Conservation (phyloP, 1,140 invertebrate genomes). For the Macrostomum lignano region DNA sequence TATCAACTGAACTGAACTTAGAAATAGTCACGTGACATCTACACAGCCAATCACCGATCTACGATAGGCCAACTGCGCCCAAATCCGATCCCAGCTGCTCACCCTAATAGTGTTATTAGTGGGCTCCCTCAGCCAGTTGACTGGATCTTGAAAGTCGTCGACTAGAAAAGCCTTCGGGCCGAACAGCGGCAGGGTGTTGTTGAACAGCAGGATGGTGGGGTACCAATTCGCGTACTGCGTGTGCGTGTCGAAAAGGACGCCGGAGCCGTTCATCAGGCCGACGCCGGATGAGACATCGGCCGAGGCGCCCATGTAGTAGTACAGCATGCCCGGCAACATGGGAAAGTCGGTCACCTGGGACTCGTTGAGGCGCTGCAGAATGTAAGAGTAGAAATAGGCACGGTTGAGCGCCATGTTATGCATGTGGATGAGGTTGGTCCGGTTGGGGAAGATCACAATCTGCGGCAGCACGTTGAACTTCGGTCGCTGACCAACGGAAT, state of each 20-base stretch:
- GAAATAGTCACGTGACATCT: too few relatives aligned
- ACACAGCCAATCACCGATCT: too few relatives aligned
- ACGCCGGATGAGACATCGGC: constrained; percentile 74
- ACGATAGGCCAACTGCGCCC: too few relatives aligned
- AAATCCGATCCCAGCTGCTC: too few relatives aligned
- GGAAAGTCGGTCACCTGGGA: constrained; percentile 28
- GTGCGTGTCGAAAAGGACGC: constrained; percentile 74
- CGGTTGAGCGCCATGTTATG: constrained; percentile 78
- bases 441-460: constrained; percentile 71
- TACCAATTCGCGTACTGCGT: constrained; percentile 75
- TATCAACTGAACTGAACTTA: too few relatives aligned
- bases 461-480: constrained; percentile 77
- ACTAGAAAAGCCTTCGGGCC: constrained; percentile 50
- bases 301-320: constrained; percentile 71
- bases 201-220: constrained; percentile 68
- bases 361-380: constrained; percentile 42
- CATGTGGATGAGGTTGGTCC: constrained; percentile 61
- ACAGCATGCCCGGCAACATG: constrained; percentile 87
- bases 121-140: constrained; percentile 25
- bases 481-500: constrained; percentile 58
- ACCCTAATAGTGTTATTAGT: constrained; percentile 17
- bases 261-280: constrained; percentile 55
- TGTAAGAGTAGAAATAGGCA: constrained; percentile 64
- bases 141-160: constrained; percentile 26
- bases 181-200: constrained; percentile 74